Evolutionary conservation across 2,113 vertebrate species (phyloP).

Genomic region (Neodontobutis hainanensis): DNA sequence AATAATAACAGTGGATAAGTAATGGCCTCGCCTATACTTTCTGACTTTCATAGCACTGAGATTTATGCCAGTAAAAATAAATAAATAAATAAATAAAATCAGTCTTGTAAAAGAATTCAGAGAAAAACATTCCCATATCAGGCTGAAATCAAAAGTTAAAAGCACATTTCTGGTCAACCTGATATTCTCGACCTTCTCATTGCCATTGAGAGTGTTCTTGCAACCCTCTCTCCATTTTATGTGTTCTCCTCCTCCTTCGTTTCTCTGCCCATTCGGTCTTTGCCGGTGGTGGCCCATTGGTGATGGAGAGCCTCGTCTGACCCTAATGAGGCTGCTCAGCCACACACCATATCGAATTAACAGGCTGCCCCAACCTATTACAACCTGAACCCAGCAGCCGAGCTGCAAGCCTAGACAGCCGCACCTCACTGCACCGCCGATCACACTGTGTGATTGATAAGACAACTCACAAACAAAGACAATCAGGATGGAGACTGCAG

Average conservation of each 20-base stretch:
- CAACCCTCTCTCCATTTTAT: conserved; percentile 32
- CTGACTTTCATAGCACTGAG: conserved; percentile 31
- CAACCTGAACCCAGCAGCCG: conserved; percentile 50
- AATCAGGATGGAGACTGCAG: conserved; percentile 1
- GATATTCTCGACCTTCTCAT: conserved; percentile 8
- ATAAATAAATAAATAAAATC: conserved; percentile 10
- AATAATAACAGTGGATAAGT: conserved; percentile 37
- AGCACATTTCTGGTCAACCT: not conserved
- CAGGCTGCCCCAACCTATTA: conserved; percentile 70
- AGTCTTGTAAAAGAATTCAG: too few species aligned
- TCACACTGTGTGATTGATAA: conserved; percentile 68
- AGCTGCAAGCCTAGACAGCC: conserved; percentile 47
- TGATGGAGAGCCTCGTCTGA: conserved; percentile 53
- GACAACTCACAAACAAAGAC: conserved; percentile 51
- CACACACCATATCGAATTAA: conserved; percentile 72
- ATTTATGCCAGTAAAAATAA: conserved; percentile 14
- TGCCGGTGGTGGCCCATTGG: conserved; percentile 33
- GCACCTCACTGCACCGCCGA: conserved; percentile 43
- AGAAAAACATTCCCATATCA: too few species aligned
- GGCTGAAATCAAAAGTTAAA: not conserved
- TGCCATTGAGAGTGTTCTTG: conserved; percentile 11
- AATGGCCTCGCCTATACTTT: conserved; percentile 6
- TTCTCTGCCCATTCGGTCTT: conserved; percentile 38
- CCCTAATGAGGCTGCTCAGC: conserved; percentile 70
- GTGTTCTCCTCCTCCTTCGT: not conserved